These are phyloP conservation scores for Boulengeromyrus knoepffleri DNA, from an alignment of 2,113 vertebrate genomes.

Conservation along the genomic window DNA sequence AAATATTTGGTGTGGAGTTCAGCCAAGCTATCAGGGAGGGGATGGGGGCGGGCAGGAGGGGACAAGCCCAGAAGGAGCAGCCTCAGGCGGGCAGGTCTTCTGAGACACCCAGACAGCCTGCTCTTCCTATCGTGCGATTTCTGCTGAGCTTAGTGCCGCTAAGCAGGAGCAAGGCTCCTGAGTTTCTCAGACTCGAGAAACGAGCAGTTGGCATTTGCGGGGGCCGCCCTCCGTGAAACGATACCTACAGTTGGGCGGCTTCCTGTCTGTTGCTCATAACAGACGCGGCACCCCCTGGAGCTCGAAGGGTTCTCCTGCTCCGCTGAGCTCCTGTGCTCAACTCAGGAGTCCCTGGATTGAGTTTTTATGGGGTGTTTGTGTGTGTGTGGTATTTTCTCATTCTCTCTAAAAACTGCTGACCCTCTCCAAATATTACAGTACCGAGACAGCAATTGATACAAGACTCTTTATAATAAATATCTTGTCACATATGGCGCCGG, in stretches of 20 bases:
- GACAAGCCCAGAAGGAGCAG: not conserved
- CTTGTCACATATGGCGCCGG: not conserved
- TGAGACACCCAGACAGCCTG: not conserved
- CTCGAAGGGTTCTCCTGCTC: not conserved
- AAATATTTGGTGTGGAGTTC: slow-evolving; percentile 3
- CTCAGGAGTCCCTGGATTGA: not conserved
- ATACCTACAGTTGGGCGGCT: not conserved
- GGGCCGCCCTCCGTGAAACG: not conserved
- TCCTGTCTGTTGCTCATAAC: not conserved
- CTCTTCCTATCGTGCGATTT: not conserved
- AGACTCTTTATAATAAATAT: not conserved
- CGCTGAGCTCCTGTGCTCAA: not conserved
- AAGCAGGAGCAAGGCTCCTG: not conserved
- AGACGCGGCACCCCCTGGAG: not conserved
- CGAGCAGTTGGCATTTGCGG: not conserved
- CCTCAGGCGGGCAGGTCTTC: not conserved
- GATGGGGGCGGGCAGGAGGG: not conserved
- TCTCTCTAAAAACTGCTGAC: not conserved
- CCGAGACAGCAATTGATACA: not conserved
- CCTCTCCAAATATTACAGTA: not conserved
- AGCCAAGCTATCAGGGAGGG: not conserved
- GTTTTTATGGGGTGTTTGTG: not conserved
- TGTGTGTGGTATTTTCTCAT: not conserved
- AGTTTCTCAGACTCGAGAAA: not conserved
- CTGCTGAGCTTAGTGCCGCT: not conserved